Percentiles rank a stretch among this genome's conserved stretches.
phyloP scores from a whole-genome alignment of 2,113 vertebrate genomes.

The Antigone vipio region DNA sequence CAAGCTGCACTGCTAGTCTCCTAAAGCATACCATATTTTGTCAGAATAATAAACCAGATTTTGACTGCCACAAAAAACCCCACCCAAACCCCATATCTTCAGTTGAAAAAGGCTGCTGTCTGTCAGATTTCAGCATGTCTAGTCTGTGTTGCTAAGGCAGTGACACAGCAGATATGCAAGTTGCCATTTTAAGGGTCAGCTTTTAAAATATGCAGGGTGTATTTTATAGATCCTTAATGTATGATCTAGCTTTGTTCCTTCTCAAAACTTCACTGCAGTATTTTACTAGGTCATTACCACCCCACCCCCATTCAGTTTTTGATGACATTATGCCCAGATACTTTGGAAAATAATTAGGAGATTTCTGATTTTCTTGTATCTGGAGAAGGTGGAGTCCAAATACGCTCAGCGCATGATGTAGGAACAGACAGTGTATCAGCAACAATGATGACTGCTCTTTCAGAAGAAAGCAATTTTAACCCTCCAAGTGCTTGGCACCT shows the following conservation, averaged over 20 bases:
- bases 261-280: background rate
- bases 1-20: background rate
- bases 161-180: constrained; percentile 57
- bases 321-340: background rate
- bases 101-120: background rate
- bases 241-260: background rate
- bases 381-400: background rate
- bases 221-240: background rate
- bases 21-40: background rate
- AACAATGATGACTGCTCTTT: background rate
- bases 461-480: background rate
- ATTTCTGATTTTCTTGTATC: background rate
- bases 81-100: background rate
- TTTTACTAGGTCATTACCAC: background rate
- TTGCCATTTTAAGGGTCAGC: constrained; percentile 57
- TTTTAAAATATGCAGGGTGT: background rate
- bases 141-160: background rate
- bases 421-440: background rate
- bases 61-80: background rate
- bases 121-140: background rate
- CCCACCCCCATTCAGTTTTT: background rate
- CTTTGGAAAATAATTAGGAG: background rate
- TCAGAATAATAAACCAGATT: background rate
- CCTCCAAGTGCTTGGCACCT: background rate
- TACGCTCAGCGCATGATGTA: background rate